Base-by-base conservation (phyloP, 2,888 invertebrate species). In the Emmelina monodactyla region DNA sequence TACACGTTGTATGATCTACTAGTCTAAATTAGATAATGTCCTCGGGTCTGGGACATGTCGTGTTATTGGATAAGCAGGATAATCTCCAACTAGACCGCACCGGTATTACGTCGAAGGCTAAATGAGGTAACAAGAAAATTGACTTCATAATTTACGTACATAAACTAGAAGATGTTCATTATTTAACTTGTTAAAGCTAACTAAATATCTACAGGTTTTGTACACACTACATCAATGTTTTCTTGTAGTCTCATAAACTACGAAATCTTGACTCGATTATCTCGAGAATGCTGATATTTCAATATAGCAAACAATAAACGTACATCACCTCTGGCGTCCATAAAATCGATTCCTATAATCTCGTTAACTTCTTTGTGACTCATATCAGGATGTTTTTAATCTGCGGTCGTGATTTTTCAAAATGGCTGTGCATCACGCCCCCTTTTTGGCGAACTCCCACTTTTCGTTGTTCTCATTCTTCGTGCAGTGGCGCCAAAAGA, bases 401-500 rank as follows among this genome's bases (percentile, higher is more conserved):
- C n/a, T n/a, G 11, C 25, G 3, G n/a, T 25, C 25, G 25, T 25
- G 25, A 25, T 25, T 25, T 25, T 25, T 25, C n/a, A 9, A n/a
- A n/a, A n/a, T 10, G 3, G 25, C 25, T 10, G 6, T 4, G 3
- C 25, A n/a, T n/a, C 25, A 25, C 25, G 25, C 25, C 25, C n/a
- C 4, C n/a, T 25, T 7, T 11, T 25, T 25, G 25, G 11, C 9
- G n/a, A 25, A 25, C 6, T 7, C 25, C n/a, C n/a, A 25, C 3
- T 11, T n/a, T 16, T 16, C 10, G 43, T 55, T 32, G 50, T 49
- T 47, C 46, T 46, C n/a, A n/a, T n/a, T n/a, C n/a, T n/a, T n/a
- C 11, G 25, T 25, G n/a, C 25, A 25, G 43, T 46, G 55, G 46
- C 51, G 43, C 42, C 34, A 40, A 19, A 38, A 39, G 38, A 47